These are phyloP conservation scores for Prochilodus magdalenae DNA, from an alignment of 2,113 vertebrate genomes.

Conservation along the genomic window DNA sequence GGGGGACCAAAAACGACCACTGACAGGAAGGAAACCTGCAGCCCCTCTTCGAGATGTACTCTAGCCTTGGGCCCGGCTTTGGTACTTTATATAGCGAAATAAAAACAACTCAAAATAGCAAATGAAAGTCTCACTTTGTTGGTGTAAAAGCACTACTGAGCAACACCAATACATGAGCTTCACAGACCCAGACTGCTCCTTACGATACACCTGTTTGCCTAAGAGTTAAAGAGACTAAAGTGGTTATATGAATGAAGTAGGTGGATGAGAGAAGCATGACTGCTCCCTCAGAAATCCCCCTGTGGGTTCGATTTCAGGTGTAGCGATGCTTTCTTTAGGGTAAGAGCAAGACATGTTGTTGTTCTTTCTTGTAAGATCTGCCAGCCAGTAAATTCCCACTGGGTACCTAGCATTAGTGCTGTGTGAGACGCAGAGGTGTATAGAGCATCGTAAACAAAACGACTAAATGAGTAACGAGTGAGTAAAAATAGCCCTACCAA, in stretches of 20 bases:
- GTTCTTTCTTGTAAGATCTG: background rate
- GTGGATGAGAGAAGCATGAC: background rate
- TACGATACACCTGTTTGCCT: background rate
- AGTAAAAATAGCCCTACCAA: too few relatives aligned
- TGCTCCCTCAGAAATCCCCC: background rate
- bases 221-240: background rate
- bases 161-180: background rate
- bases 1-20: background rate
- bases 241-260: background rate
- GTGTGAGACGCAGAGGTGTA: background rate
- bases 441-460: background rate
- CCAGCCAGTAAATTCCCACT: background rate
- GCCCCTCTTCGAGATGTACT: background rate
- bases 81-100: too few relatives aligned
- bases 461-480: too few relatives aligned
- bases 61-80: too few relatives aligned
- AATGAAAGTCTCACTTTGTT: background rate
- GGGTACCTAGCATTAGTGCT: background rate
- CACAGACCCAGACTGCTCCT: too few relatives aligned
- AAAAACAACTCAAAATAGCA: background rate
- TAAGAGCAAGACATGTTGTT: background rate
- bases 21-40: conserved; percentile 2
- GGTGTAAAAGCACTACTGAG: background rate
- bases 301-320: background rate
- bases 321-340: background rate